Evolutionary conservation across 2,797 vertebrate genomes (phyloP).

Genomic region (Leptoclinus maculatus): DNA sequence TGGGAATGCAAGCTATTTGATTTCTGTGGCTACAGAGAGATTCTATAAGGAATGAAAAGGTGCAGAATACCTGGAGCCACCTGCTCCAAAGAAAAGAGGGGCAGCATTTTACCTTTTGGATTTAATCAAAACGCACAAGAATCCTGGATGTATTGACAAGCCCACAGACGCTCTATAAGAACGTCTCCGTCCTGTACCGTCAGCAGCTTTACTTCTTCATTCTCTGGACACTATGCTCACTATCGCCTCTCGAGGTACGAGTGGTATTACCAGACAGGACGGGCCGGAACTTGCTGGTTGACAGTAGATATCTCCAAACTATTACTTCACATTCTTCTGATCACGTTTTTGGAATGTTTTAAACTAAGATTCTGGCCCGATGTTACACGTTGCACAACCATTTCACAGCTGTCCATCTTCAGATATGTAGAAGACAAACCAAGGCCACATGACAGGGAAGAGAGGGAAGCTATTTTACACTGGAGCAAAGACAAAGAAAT

Average conservation of each 20-base stretch:
- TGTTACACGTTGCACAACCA: not conserved
- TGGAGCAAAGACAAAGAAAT: not conserved
- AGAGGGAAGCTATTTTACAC: not conserved
- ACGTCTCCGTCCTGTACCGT: not conserved
- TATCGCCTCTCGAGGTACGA: no score
- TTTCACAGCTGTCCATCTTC: constrained; percentile 6
- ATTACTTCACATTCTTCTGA: not conserved
- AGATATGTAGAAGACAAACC: constrained; percentile 1
- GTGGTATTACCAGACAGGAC: no score
- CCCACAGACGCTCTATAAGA: not conserved
- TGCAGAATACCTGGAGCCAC: not conserved
- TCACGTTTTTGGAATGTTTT: not conserved
- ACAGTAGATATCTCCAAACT: not conserved
- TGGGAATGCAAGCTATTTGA: not conserved
- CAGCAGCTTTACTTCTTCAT: not conserved
- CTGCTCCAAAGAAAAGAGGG: not conserved
- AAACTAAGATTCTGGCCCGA: not conserved
- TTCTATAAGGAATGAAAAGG: not conserved
- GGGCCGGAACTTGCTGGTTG: not conserved
- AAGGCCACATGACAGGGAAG: not conserved
- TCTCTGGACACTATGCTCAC: no score
- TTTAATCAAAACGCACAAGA: not conserved
- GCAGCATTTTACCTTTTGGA: not conserved
- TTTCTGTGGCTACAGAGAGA: not conserved
- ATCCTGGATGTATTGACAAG: not conserved